Conservation (phyloP, 2,888 invertebrate species). For the Hypomecis atomaria region DNA sequence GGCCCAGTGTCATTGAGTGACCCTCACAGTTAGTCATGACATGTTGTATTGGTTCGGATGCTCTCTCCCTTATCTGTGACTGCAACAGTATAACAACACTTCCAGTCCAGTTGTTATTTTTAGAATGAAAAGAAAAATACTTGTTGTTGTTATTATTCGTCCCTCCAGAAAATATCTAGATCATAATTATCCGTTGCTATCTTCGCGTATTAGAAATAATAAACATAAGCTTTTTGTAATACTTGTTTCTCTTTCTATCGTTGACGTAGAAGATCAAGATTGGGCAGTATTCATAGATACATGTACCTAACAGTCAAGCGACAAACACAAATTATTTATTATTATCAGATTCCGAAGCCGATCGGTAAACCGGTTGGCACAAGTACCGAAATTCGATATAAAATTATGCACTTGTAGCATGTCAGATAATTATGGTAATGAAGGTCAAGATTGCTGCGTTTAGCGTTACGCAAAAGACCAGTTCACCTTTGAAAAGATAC, state of each 20-base stretch:
- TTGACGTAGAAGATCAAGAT: too few relatives aligned
- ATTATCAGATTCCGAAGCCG: conserved; percentile 3
- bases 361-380: conserved; percentile 10
- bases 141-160: too few relatives aligned
- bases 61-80: too few relatives aligned
- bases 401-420: conserved; percentile 17
- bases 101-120: too few relatives aligned
- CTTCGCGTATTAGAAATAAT: too few relatives aligned
- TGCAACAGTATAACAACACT: too few relatives aligned
- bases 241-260: too few relatives aligned
- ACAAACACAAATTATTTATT: neutral
- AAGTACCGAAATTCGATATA: conserved; percentile 1
- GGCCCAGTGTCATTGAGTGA: conserved; percentile 15
- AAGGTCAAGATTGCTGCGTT: conserved; percentile 17
- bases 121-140: too few relatives aligned
- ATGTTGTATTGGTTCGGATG: neutral
- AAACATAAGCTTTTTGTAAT: too few relatives aligned
- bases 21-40: neutral
- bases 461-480: conserved; percentile 10
- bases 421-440: conserved; percentile 7
- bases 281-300: too few relatives aligned
- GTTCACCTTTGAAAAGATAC: conserved; percentile 20
- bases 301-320: conserved; percentile 1
- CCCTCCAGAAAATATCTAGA: too few relatives aligned
- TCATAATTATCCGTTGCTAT: too few relatives aligned